phyloP scores from a whole-genome alignment of 2,113 vertebrate genomes.

The Phrynosoma platyrhinos region DNA sequence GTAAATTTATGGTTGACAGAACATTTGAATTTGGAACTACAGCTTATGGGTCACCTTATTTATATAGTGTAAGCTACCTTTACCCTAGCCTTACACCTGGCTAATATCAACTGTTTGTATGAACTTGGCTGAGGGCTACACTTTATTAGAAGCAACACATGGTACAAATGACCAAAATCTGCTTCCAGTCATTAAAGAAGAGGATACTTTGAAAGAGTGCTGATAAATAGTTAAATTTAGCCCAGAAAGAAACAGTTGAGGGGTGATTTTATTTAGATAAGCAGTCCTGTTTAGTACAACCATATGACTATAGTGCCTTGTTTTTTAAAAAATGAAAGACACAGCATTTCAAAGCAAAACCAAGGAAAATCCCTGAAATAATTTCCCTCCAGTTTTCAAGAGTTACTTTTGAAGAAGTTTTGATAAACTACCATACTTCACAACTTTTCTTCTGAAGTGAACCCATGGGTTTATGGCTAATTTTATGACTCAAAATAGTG shows the following conservation, averaged over 20 bases:
- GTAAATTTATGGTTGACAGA: background rate
- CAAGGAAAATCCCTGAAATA: background rate
- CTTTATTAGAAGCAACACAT: background rate
- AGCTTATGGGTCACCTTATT: background rate
- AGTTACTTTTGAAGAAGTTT: slow-evolving; percentile 14
- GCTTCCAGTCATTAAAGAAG: background rate
- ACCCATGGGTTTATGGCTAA: slow-evolving; percentile 34
- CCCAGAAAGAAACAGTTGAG: background rate
- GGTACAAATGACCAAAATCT: background rate
- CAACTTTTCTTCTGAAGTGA: slow-evolving; percentile 44
- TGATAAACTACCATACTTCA: slow-evolving; percentile 17
- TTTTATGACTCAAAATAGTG: slow-evolving; percentile 18
- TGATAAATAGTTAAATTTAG: background rate
- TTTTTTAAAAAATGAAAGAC: background rate
- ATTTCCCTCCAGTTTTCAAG: slow-evolving; percentile 24
- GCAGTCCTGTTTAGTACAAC: background rate
- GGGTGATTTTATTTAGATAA: background rate
- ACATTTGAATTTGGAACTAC: background rate
- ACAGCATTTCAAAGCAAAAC: background rate
- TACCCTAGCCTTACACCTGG: background rate
- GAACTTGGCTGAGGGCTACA: background rate
- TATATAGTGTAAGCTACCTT: background rate
- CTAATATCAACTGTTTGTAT: background rate
- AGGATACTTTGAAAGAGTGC: background rate
- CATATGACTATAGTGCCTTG: background rate